phyloP scores from a whole-genome alignment of 1,140 invertebrate species.

The Eupeodes corollae region DNA sequence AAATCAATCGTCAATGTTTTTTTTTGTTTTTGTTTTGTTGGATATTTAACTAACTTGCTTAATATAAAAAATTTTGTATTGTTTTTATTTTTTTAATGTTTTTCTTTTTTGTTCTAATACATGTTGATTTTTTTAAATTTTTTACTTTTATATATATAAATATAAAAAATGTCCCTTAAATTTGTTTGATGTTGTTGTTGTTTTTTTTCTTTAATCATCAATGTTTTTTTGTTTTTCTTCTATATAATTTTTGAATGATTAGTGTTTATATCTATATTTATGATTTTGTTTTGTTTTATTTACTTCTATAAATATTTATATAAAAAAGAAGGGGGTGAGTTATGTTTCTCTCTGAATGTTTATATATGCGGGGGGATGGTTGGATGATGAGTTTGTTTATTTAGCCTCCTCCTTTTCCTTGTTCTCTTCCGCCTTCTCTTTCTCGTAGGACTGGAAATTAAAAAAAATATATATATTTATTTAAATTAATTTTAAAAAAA shows the following conservation, averaged over 20 bases:
- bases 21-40: slow-evolving; percentile 2
- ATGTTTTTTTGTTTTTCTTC: slow-evolving; percentile 17
- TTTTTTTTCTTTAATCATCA: not conserved
- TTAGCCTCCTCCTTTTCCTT: slow-evolving; percentile 54
- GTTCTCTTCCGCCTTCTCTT: slow-evolving; percentile 58
- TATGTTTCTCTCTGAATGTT: slow-evolving; percentile 4
- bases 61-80: too few relatives aligned
- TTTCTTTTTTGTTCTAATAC: slow-evolving; percentile 8
- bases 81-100: slow-evolving; percentile 8
- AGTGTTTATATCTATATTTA: slow-evolving; percentile 8
- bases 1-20: slow-evolving; percentile 1
- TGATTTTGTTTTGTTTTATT: slow-evolving; percentile 5
- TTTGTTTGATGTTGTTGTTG: not conserved
- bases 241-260: slow-evolving; percentile 6
- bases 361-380: not conserved
- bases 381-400: slow-evolving; percentile 16
- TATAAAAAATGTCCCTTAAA: not conserved
- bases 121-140: slow-evolving; percentile 12
- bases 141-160: slow-evolving; percentile 19
- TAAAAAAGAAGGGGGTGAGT: slow-evolving; percentile 4
- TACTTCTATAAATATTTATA: slow-evolving; percentile 3
- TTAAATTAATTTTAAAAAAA: slow-evolving; percentile 1
- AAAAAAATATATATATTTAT: slow-evolving; percentile 1
- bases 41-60: not conserved
- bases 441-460: slow-evolving; percentile 44